Evolutionary conservation across 2,113 vertebrate species (phyloP).

Genomic region (Climacteris rufus): DNA sequence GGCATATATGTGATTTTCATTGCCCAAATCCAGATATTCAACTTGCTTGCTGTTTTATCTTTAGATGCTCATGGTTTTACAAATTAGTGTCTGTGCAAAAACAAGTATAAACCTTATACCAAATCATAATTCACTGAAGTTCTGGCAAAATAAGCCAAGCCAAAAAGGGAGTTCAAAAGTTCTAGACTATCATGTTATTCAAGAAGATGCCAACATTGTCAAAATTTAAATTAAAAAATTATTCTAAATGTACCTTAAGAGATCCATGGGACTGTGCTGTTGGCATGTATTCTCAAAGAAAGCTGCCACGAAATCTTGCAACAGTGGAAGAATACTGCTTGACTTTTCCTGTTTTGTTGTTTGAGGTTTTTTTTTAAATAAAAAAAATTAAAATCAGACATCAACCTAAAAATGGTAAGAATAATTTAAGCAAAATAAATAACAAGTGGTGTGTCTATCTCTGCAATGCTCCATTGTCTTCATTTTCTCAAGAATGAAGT

Average conservation of each 20-base stretch:
- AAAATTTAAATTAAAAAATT: background rate
- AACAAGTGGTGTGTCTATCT: background rate
- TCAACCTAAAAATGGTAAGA: background rate
- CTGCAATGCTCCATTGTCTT: background rate
- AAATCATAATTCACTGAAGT: background rate
- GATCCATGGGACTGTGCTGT: slow-evolving; percentile 74
- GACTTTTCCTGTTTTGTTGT: slow-evolving; percentile 73
- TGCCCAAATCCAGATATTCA: background rate
- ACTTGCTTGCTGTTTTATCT: background rate
- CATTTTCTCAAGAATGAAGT: background rate
- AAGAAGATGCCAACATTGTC: background rate
- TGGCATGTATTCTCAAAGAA: slow-evolving; percentile 81
- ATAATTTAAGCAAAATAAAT: background rate
- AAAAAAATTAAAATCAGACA: background rate
- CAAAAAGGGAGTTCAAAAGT: background rate
- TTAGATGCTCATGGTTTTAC: background rate
- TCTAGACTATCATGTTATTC: background rate
- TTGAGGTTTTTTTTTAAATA: background rate
- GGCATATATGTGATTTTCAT: background rate
- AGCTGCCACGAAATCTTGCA: slow-evolving; percentile 84
- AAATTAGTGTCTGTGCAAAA: background rate
- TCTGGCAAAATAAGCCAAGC: background rate
- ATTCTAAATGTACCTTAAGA: slow-evolving; percentile 78
- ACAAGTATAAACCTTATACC: background rate
- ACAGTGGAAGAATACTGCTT: slow-evolving; percentile 77